These are phyloP conservation scores for Sardina pilchardus DNA, from an alignment of 2,113 vertebrate genomes.

Conservation along the genomic window DNA sequence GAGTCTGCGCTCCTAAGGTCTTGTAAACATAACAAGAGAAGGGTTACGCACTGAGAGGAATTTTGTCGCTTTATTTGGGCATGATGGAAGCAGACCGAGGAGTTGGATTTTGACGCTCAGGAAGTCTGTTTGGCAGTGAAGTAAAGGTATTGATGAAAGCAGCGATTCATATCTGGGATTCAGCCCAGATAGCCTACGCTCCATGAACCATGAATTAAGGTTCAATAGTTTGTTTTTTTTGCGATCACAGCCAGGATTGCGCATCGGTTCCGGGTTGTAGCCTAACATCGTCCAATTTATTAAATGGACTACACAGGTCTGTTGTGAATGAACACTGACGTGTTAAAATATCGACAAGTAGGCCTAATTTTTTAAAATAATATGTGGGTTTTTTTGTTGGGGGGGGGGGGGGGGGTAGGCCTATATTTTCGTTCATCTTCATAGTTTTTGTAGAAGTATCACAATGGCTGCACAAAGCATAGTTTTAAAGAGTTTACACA, in stretches of 20 bases:
- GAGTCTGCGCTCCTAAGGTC: slow-evolving; percentile 38
- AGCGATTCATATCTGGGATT: not conserved
- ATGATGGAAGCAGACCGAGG: slow-evolving; percentile 60
- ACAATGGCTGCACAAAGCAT: not conserved
- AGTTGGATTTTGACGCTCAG: not conserved
- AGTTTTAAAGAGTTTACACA: not conserved
- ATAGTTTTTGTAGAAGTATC: too few species aligned
- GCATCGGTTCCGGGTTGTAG: not conserved
- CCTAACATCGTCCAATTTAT: not conserved
- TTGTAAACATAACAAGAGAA: slow-evolving; percentile 71
- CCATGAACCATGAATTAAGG: not conserved
- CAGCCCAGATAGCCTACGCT: not conserved
- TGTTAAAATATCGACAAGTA: too few species aligned
- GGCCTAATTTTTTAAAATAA: too few species aligned
- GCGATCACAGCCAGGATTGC: not conserved
- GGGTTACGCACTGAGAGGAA: slow-evolving; percentile 68
- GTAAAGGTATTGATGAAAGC: slow-evolving; percentile 7
- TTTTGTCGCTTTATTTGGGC: slow-evolving; percentile 82
- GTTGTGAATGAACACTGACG: too few species aligned
- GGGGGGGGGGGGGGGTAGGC: too few species aligned
- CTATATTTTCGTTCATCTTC: too few species aligned
- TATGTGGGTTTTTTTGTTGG: too few species aligned
- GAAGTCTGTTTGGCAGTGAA: slow-evolving; percentile 12
- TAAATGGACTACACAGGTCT: too few species aligned
- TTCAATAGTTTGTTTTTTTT: not conserved